A percentile compares a stretch with the other conserved stretches of the same genome.
phyloP scores from a whole-genome alignment of 1,140 invertebrate genomes.

The Trichoplusia ni region DNA sequence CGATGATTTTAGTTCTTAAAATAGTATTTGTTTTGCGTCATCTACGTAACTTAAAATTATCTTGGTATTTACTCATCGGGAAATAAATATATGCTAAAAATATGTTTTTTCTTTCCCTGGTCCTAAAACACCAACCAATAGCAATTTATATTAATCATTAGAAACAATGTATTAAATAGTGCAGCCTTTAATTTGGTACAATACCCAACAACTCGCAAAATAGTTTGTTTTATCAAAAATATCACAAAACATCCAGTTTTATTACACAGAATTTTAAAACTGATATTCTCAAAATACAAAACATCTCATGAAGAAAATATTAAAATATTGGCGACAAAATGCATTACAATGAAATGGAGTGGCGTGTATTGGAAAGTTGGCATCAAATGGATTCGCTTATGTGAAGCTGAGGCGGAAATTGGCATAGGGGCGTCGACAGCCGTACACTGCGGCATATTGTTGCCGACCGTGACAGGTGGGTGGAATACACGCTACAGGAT shows the following conservation, averaged over 20 bases:
- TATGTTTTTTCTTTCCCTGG: too few relatives aligned
- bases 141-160: too few relatives aligned
- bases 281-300: too few relatives aligned
- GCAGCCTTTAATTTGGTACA: background rate
- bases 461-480: conserved; percentile 11
- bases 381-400: conserved; percentile 16
- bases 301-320: background rate
- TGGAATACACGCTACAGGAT: background rate
- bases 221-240: background rate
- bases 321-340: conserved; percentile 15
- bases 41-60: too few relatives aligned
- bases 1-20: too few relatives aligned
- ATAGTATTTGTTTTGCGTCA: too few relatives aligned
- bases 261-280: too few relatives aligned
- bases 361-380: conserved; percentile 17
- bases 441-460: conserved; percentile 28
- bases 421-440: conserved; percentile 23
- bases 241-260: background rate
- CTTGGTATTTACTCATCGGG: too few relatives aligned
- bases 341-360: conserved; percentile 15
- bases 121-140: too few relatives aligned
- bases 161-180: background rate
- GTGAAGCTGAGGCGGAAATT: conserved; percentile 30
- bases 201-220: background rate
- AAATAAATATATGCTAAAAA: too few relatives aligned